Base-by-base conservation (phyloP, 1,140 invertebrate genomes). In the Choristoneura fumiferana region DNA sequence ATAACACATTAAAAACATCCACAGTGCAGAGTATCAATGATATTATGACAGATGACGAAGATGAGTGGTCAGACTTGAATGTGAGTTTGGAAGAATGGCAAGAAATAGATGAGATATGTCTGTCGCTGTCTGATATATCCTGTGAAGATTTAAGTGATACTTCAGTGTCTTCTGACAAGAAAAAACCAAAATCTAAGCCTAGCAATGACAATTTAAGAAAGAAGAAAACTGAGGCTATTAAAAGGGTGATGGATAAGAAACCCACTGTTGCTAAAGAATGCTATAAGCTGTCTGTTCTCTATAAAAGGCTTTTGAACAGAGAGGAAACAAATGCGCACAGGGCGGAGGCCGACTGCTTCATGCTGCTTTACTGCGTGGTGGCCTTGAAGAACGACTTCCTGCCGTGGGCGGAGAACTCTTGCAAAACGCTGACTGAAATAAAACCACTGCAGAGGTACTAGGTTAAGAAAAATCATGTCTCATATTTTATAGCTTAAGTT, bases 321-420 rank as follows among this genome's bases (percentile, higher is more conserved):
- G 62, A 81, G 12, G 71, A 89, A 4, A 13, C 40, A 1, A 72
- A 85, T 70, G 68, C 81, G 0, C 93, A 94, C 76, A 84, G 76
- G 57, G 92, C 93, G 6, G 93, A 94, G 75, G 77, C 65, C 15
- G 93, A 94, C 78, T 92, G 92, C 13, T 63, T 85, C 8, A 90
- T 87, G 76, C 77, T 94, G 9, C 74, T 92, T 12, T 76, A 89
- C 34, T 92, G 93, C 65, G 90, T 91, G 1, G 77, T 86, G 39
- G 81, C 84, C 4, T 84, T 90, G 15, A 90, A 90, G 54, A 62
- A 90, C 8, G 71, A 84, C 36, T 94, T 94, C 71, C 58, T 92
- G 0, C 71, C 88, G 34, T 92, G 90, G 87, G 89, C 91, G 10
- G 91, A 93, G 62, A 63, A 71, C 15, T 87, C 91, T 67, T 90